Conservation (phyloP, 2,113 vertebrate genomes). For the Indicator maculatus region DNA sequence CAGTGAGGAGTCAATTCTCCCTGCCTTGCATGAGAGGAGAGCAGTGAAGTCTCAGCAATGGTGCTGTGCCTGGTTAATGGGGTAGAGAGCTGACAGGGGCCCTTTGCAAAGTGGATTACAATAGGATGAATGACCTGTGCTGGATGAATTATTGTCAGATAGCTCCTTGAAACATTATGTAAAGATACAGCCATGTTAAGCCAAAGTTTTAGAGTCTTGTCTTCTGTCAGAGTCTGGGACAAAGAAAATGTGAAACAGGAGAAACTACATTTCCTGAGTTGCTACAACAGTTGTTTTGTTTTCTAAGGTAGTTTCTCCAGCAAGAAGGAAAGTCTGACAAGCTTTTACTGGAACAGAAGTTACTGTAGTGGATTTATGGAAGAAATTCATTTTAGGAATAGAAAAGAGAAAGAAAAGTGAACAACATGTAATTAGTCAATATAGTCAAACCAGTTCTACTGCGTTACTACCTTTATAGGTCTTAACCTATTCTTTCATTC, state of each 20-base stretch:
- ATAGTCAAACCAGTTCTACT: constrained; percentile 5
- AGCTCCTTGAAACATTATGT: constrained; percentile 18
- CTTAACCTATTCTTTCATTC: not conserved
- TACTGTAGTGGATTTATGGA: constrained; percentile 68
- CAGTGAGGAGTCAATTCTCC: not conserved
- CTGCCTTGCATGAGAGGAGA: not conserved
- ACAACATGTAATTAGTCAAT: not conserved
- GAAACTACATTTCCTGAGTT: constrained; percentile 54
- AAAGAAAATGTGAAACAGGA: constrained; percentile 21
- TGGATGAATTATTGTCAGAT: constrained; percentile 15
- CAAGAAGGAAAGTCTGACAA: constrained; percentile 67
- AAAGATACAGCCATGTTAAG: constrained; percentile 37
- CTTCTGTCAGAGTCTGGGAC: not conserved
- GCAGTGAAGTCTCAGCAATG: not conserved
- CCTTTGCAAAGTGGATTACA: not conserved
- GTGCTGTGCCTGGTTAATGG: not conserved
- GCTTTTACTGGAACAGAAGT: constrained; percentile 72
- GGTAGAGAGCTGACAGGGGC: not conserved
- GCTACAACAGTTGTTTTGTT: constrained; percentile 37
- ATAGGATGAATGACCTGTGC: not conserved
- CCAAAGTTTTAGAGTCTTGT: not conserved
- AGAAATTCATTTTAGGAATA: constrained; percentile 67
- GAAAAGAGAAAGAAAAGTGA: not conserved
- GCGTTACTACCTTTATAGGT: not conserved
- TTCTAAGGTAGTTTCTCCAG: constrained; percentile 53